phyloP scores from a whole-genome alignment of 2,113 vertebrate species.

The Tragulus kanchil region DNA sequence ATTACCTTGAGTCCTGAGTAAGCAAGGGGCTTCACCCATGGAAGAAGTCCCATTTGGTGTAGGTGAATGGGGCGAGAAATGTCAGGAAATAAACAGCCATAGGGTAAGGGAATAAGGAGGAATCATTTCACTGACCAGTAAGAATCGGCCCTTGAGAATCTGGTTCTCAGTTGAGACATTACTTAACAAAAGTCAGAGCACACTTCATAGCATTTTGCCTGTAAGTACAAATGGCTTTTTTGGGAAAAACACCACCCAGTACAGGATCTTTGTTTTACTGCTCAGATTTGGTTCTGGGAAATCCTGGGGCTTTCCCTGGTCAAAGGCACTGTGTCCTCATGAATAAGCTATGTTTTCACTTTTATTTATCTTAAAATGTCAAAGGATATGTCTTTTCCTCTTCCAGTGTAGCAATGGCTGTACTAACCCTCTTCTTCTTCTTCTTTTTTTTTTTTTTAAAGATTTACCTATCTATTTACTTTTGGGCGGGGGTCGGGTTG shows the following conservation, averaged over 20 bases:
- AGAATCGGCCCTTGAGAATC: conserved; percentile 18
- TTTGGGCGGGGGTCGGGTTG: no score
- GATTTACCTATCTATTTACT: no score
- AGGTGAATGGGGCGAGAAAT: not conserved
- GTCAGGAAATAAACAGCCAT: not conserved
- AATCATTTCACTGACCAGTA: not conserved
- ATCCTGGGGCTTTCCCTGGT: conserved; percentile 30
- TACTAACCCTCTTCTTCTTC: not conserved
- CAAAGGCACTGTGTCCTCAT: conserved; percentile 35
- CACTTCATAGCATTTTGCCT: not conserved
- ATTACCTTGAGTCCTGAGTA: not conserved
- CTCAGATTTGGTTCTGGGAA: conserved; percentile 25
- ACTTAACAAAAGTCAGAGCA: not conserved
- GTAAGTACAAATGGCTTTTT: conserved; percentile 40
- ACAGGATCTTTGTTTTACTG: conserved; percentile 12
- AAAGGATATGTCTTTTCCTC: conserved; percentile 49
- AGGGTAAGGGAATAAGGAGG: not conserved
- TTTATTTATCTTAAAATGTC: conserved; percentile 53
- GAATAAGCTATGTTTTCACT: conserved; percentile 9
- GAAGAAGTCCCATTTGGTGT: not conserved
- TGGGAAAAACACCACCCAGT: not conserved
- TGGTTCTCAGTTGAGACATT: not conserved
- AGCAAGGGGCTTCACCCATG: not conserved
- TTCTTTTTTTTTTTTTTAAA: no score
- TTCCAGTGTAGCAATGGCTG: not conserved